These are phyloP conservation scores for Augochlora pura DNA, from an alignment of 1,140 invertebrate species.

Conservation along the genomic window DNA sequence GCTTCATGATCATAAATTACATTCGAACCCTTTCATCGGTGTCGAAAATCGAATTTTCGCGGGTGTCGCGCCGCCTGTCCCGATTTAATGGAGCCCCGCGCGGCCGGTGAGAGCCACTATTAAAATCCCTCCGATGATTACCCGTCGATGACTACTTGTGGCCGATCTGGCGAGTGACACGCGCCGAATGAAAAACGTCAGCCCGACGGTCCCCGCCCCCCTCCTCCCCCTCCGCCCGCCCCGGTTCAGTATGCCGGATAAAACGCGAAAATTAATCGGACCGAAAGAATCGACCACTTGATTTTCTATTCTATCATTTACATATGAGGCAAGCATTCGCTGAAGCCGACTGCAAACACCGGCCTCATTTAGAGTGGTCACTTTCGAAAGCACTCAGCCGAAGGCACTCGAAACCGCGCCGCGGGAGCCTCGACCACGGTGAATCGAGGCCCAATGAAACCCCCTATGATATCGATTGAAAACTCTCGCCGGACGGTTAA, in stretches of 20 bases:
- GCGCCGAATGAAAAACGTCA: conserved; percentile 33
- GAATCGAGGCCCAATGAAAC: conserved; percentile 47
- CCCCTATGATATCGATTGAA: conserved; percentile 58
- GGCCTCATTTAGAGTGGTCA: conserved; percentile 65
- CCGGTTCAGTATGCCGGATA: too few relatives aligned
- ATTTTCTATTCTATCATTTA: conserved; percentile 68
- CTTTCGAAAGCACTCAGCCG: conserved; percentile 66
- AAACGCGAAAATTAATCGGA: conserved; percentile 54
- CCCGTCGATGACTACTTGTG: neutral
- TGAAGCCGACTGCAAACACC: conserved; percentile 66
- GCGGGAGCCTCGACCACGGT: conserved; percentile 42
- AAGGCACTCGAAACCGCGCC: conserved; percentile 57
- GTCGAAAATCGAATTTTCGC: neutral
- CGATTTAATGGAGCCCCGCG: conserved; percentile 5
- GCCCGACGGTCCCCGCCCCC: neutral
- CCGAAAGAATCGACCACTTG: conserved; percentile 54
- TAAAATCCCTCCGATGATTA: conserved; percentile 27
- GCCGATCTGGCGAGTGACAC: conserved; percentile 6
- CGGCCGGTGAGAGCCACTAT: neutral
- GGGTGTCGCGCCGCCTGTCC: neutral
- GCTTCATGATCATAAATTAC: neutral
- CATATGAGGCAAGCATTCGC: conserved; percentile 64
- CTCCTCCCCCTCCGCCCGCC: neutral
- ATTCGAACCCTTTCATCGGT: neutral
- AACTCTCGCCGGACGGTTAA: conserved; percentile 22